These are phyloP conservation scores for Rachycentron canadum DNA, from an alignment of 2,797 vertebrate species.

Conservation along the genomic window DNA sequence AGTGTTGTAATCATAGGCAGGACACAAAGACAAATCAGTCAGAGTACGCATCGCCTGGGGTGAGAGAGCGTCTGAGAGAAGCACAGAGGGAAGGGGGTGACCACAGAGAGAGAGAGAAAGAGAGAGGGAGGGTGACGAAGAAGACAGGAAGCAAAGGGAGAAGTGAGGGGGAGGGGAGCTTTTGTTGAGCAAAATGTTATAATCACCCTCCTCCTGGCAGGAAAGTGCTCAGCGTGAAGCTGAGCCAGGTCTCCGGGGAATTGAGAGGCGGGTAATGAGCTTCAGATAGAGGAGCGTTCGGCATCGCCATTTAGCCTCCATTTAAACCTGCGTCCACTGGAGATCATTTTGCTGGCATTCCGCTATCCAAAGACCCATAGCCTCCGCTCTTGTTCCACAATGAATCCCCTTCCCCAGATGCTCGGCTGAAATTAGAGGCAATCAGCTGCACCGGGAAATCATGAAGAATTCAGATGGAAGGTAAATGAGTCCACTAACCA, in stretches of 20 bases:
- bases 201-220: slow-evolving; percentile 84
- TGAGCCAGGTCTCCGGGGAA: slow-evolving; percentile 76
- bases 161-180: slow-evolving; percentile 48
- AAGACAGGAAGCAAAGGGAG: slow-evolving; percentile 57
- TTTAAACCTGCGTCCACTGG: slow-evolving; percentile 74
- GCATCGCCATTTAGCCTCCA: slow-evolving; percentile 74
- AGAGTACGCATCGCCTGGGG: slow-evolving; percentile 40
- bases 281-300: slow-evolving; percentile 72
- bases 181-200: slow-evolving; percentile 81
- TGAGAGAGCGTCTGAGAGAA: slow-evolving; percentile 32
- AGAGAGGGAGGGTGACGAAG: slow-evolving; percentile 23
- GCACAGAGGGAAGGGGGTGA: slow-evolving; percentile 30
- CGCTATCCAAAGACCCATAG: slow-evolving; percentile 48
- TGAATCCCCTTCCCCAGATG: slow-evolving; percentile 59
- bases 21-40: slow-evolving; percentile 70
- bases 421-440: slow-evolving; percentile 71
- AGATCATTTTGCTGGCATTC: slow-evolving; percentile 76
- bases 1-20: slow-evolving; percentile 61
- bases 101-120: slow-evolving; percentile 43
- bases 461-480: slow-evolving; percentile 63
- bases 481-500: slow-evolving; percentile 65
- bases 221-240: slow-evolving; percentile 72
- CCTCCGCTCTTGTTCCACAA: slow-evolving; percentile 54
- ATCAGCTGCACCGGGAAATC: slow-evolving; percentile 67
- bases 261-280: slow-evolving; percentile 80